These are phyloP conservation scores for Netelia inedita DNA, from an alignment of 2,888 invertebrate genomes.

Conservation along the genomic window DNA sequence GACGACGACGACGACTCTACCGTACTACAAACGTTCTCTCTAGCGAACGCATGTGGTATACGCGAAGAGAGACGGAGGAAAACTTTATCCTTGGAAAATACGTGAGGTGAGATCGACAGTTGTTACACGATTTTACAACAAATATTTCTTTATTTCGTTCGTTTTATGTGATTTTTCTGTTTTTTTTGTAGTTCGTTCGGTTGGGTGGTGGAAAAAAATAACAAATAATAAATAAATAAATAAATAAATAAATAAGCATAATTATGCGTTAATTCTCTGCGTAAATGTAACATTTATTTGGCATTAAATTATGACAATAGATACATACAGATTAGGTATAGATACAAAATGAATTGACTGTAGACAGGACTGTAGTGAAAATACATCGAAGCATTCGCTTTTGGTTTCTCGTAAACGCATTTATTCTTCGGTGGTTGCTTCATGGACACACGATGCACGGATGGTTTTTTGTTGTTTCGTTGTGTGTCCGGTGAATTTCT, in stretches of 20 bases:
- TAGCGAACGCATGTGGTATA: slow-evolving; percentile 8
- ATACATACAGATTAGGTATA: slow-evolving; percentile 83
- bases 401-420: slow-evolving; percentile 59
- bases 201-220: not conserved
- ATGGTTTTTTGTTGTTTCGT: slow-evolving; percentile 7
- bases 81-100: slow-evolving; percentile 37
- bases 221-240: slow-evolving; percentile 15
- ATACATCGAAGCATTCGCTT: slow-evolving; percentile 81
- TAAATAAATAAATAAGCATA: too few relatives aligned
- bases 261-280: slow-evolving; percentile 70
- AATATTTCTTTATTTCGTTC: not conserved
- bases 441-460: slow-evolving; percentile 37
- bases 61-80: not conserved
- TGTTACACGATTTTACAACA: not conserved
- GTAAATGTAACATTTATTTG: slow-evolving; percentile 85
- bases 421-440: slow-evolving; percentile 48
- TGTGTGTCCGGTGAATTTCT: not conserved
- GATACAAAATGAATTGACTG: slow-evolving; percentile 85
- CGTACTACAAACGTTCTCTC: slow-evolving; percentile 36
- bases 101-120: not conserved
- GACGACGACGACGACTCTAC: slow-evolving; percentile 28
- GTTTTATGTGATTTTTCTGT: not conserved
- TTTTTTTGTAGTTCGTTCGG: not conserved
- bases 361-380: slow-evolving; percentile 84
- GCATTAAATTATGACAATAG: slow-evolving; percentile 84